Evolutionary conservation across 2,888 invertebrate genomes (phyloP).

Genomic region (Philonicus albiceps): DNA sequence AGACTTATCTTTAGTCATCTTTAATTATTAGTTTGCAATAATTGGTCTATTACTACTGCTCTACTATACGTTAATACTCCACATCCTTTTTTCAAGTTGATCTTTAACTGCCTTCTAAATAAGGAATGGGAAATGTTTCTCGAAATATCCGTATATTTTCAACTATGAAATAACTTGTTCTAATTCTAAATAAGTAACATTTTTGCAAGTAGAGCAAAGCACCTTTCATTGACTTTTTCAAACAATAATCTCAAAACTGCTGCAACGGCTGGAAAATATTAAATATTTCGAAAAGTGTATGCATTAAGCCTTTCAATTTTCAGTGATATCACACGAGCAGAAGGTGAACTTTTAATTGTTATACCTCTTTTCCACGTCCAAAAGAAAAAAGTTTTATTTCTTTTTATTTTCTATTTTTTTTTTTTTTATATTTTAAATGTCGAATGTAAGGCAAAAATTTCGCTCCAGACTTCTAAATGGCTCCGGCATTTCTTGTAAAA

Average conservation of each 20-base stretch:
- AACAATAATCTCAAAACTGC: background rate
- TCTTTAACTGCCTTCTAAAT: too few relatives aligned
- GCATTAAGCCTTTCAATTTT: background rate
- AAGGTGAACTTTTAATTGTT: slow-evolving; percentile 22
- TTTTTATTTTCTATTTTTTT: background rate
- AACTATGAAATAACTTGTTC: too few relatives aligned
- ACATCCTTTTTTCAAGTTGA: too few relatives aligned
- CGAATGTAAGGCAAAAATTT: background rate
- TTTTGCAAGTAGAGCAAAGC: background rate
- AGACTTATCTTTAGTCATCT: too few relatives aligned
- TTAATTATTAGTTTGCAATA: too few relatives aligned
- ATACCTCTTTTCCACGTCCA: background rate
- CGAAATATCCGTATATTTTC: too few relatives aligned
- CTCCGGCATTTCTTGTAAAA: slow-evolving; percentile 3
- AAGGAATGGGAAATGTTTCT: too few relatives aligned
- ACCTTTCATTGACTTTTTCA: background rate
- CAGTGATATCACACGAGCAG: background rate
- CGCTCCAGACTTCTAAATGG: slow-evolving; percentile 1
- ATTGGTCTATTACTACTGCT: too few relatives aligned
- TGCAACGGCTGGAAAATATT: background rate
- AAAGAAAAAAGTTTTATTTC: background rate
- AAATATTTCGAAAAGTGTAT: background rate
- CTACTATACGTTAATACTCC: too few relatives aligned
- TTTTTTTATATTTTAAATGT: background rate
- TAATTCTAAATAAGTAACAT: background rate